Conservation (phyloP, 2,113 vertebrate genomes). For the Cranoglanis bouderius region DNA sequence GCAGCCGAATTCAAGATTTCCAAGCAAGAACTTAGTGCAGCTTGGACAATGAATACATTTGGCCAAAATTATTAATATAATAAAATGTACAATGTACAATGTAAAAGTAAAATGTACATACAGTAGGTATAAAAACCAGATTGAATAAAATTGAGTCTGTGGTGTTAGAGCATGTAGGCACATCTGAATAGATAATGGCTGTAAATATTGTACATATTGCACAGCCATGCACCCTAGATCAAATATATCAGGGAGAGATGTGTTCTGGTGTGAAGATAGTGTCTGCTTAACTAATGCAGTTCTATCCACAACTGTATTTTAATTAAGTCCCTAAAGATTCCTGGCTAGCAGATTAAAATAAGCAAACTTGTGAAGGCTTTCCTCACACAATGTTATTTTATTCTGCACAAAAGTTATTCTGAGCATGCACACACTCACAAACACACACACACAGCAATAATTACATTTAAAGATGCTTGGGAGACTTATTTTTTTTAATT, state of each 20-base stretch:
- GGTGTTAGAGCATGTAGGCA: conserved; percentile 39
- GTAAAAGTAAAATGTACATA: conserved; percentile 43
- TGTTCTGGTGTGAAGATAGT: conserved; percentile 59
- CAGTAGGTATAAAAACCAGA: conserved; percentile 34
- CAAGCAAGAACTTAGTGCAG: conserved; percentile 11
- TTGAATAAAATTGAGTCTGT: conserved; percentile 17
- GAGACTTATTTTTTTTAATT: not conserved
- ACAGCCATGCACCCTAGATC: conserved; percentile 50
- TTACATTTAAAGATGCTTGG: not conserved
- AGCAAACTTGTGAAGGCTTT: conserved; percentile 63
- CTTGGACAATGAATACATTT: conserved; percentile 35
- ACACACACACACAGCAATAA: not conserved
- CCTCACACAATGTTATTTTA: conserved; percentile 26
- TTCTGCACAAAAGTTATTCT: not conserved
- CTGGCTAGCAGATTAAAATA: conserved; percentile 70
- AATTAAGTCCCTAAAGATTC: conserved; percentile 77
- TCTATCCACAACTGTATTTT: conserved; percentile 69
- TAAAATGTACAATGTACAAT: too few species aligned
- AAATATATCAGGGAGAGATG: conserved; percentile 54
- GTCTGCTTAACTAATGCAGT: conserved; percentile 57
- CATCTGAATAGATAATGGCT: conserved; percentile 48
- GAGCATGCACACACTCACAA: too few species aligned
- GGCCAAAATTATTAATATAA: conserved; percentile 6
- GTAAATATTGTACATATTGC: conserved; percentile 45
- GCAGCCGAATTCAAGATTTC: not conserved